Evolutionary conservation across 2,797 vertebrate genomes (phyloP).

Genomic region (Pangasius djambal): DNA sequence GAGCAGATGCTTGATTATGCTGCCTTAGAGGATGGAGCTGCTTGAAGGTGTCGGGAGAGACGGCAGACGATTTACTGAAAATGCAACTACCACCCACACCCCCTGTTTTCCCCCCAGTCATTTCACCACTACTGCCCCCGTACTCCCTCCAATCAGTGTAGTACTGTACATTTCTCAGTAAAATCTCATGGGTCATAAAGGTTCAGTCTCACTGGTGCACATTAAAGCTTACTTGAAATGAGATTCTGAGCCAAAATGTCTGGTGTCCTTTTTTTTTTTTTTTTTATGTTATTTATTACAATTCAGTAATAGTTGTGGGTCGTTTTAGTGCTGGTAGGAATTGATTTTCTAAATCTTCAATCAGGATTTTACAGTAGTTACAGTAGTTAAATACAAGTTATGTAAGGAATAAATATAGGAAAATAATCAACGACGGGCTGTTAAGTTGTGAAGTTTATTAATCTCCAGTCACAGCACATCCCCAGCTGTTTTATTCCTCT

Average conservation of each 20-base stretch:
- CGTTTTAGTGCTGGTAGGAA: too few relatives aligned
- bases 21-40: constrained; percentile 79
- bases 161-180: constrained; percentile 58
- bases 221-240: constrained; percentile 87
- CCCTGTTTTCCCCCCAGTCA: constrained; percentile 16
- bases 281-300: not conserved
- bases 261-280: constrained; percentile 10
- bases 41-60: constrained; percentile 69
- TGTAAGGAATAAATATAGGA: not conserved
- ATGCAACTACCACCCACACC: constrained; percentile 36
- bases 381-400: not conserved
- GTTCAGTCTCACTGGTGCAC: constrained; percentile 83
- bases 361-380: not conserved
- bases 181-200: constrained; percentile 75
- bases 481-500: not conserved
- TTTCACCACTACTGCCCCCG: constrained; percentile 5
- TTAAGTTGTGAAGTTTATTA: not conserved
- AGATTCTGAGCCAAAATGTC: constrained; percentile 43
- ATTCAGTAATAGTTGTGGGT: not conserved
- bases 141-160: constrained; percentile 35
- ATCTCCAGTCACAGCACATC: not conserved
- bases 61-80: constrained; percentile 56
- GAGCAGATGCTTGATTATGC: constrained; percentile 74
- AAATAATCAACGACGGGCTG: not conserved
- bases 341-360: too few relatives aligned